A percentile compares a stretch with the other conserved stretches of the same genome.
Conservation (phyloP, 2,888 invertebrate species). For the Yponomeuta plumbellus region DNA sequence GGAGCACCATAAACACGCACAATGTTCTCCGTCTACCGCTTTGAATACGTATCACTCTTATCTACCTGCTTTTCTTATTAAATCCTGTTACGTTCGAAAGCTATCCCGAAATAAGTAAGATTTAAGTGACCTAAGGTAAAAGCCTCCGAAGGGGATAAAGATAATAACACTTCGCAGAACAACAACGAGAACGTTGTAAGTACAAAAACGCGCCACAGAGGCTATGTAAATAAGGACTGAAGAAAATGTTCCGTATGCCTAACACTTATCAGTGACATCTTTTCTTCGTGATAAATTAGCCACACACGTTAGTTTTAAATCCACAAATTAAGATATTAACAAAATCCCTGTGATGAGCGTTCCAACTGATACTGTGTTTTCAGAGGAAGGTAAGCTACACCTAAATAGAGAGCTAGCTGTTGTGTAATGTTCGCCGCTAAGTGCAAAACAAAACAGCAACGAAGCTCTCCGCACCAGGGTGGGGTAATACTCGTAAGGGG, state of each 20-base stretch:
- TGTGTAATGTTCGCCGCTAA: neutral
- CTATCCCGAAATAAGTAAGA: slow-evolving; percentile 8
- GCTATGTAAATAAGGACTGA: too few relatives aligned
- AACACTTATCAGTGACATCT: too few relatives aligned
- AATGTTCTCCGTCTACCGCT: slow-evolving; percentile 60
- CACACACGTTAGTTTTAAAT: too few relatives aligned
- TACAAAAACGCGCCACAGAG: neutral
- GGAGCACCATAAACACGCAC: slow-evolving; percentile 66
- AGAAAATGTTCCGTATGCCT: too few relatives aligned
- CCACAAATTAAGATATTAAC: slow-evolving; percentile 25
- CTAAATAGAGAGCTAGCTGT: neutral
- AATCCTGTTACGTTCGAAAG: slow-evolving; percentile 11
- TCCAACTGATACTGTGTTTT: neutral
- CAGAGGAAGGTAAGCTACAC: neutral
- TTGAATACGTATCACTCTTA: slow-evolving; percentile 52
- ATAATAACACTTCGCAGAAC: slow-evolving; percentile 18
- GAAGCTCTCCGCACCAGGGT: too few relatives aligned
- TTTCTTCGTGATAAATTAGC: too few relatives aligned
- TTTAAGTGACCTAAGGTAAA: slow-evolving; percentile 8
- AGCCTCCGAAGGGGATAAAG: neutral
- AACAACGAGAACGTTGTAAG: slow-evolving; percentile 22
- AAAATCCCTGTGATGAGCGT: slow-evolving; percentile 32
- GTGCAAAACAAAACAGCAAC: neutral
- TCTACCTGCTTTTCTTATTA: slow-evolving; percentile 30
- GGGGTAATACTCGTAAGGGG: slow-evolving; percentile 38